phyloP scores from a whole-genome alignment of 2,113 vertebrate genomes.

The Nettapus auritus region DNA sequence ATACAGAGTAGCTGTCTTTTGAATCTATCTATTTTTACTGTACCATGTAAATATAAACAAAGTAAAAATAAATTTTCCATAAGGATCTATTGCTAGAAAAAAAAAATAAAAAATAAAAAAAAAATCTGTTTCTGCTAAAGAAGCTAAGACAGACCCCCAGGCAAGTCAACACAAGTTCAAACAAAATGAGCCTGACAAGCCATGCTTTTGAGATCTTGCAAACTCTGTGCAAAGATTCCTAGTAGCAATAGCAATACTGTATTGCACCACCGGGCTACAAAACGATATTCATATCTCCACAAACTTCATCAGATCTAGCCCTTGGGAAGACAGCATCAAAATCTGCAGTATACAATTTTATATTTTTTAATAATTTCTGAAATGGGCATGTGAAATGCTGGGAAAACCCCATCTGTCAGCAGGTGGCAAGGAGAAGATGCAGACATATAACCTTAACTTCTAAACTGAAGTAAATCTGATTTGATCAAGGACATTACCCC shows the following conservation, averaged over 20 bases:
- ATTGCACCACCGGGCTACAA: background rate
- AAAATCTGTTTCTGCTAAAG: background rate
- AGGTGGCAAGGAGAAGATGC: background rate
- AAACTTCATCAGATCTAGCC: background rate
- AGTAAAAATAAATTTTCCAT: background rate
- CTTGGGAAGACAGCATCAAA: background rate
- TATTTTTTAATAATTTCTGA: background rate
- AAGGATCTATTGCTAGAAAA: background rate
- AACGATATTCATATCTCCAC: background rate
- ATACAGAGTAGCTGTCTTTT: background rate
- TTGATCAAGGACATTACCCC: background rate
- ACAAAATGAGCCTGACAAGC: background rate
- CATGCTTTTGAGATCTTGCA: background rate
- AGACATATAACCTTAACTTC: background rate
- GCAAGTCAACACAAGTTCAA: background rate
- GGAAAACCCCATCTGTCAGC: background rate
- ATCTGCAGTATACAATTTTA: background rate
- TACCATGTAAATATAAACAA: background rate
- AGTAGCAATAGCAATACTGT: background rate
- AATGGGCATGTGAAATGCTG: background rate
- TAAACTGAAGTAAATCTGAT: background rate
- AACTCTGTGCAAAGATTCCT: background rate
- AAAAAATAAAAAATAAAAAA: background rate
- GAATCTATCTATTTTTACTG: accelerated
- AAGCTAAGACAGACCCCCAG: background rate